phyloP scores from a whole-genome alignment of 2,797 vertebrate species.

The Astyanax mexicanus region DNA sequence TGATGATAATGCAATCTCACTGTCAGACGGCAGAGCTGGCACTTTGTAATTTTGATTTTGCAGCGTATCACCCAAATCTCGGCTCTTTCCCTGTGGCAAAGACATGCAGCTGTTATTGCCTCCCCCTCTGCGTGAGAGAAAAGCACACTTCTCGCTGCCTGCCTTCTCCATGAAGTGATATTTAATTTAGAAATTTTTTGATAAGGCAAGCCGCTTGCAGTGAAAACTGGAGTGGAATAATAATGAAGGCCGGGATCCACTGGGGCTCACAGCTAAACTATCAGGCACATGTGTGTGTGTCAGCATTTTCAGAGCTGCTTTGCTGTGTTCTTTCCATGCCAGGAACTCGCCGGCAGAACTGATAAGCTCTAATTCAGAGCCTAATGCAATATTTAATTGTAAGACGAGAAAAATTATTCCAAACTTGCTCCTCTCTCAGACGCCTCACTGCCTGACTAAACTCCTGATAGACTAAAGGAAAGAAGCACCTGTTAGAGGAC shows the following conservation, averaged over 20 bases:
- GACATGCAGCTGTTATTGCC: slow-evolving; percentile 9
- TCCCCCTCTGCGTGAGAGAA: neutral
- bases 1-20: neutral
- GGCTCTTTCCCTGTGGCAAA: neutral
- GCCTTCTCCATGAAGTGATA: slow-evolving; percentile 14
- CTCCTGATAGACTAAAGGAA: neutral
- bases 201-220: slow-evolving; percentile 16
- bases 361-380: neutral
- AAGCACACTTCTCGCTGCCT: neutral
- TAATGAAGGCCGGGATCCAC: slow-evolving; percentile 9
- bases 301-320: slow-evolving; percentile 3
- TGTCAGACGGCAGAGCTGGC: neutral
- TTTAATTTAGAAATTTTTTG: slow-evolving; percentile 27
- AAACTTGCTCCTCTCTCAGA: neutral
- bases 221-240: slow-evolving; percentile 8
- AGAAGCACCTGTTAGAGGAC: neutral
- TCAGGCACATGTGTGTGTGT: neutral
- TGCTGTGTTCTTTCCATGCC: neutral
- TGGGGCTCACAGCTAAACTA: neutral
- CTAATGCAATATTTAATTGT: neutral
- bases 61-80: neutral
- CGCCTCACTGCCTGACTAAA: neutral
- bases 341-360: neutral
- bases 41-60: slow-evolving; percentile 19
- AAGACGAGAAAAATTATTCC: neutral